Percentiles rank a stretch among this genome's conserved stretches.
phyloP scores from a whole-genome alignment of 2,888 invertebrate genomes.

The Agapetus fuscipes region DNA sequence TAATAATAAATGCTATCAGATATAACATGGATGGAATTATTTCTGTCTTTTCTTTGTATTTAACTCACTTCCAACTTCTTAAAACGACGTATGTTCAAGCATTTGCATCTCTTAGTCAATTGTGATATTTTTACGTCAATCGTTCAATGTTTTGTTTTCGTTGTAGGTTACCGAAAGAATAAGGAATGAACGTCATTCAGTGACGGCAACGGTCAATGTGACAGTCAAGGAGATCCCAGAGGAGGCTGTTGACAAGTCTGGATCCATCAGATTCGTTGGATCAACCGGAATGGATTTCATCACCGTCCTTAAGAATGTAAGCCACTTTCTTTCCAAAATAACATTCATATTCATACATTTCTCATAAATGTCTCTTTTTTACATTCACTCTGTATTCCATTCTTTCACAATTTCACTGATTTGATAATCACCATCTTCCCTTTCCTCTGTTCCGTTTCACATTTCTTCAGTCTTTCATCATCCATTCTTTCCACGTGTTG shows the following conservation, averaged over 20 bases:
- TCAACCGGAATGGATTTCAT: conserved; percentile 83
- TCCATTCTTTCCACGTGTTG: too few relatives aligned
- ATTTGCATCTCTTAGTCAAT: neutral
- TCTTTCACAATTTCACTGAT: too few relatives aligned
- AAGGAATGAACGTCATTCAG: too few relatives aligned
- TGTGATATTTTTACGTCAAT: neutral
- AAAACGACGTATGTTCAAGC: too few relatives aligned
- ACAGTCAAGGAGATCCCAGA: conserved; percentile 81
- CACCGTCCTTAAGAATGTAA: conserved; percentile 42
- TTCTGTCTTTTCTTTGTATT: too few relatives aligned
- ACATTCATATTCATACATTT: too few relatives aligned
- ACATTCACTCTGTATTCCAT: too few relatives aligned
- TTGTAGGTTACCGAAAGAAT: conserved; percentile 55
- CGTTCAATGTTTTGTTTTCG: neutral
- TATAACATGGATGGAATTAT: neutral
- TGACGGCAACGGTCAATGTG: conserved; percentile 82
- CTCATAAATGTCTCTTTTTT: too few relatives aligned
- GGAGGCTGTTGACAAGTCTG: conserved; percentile 86
- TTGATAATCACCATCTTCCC: too few relatives aligned
- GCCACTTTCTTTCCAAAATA: conserved; percentile 22
- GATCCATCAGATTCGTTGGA: conserved; percentile 77
- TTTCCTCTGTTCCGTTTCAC: too few relatives aligned
- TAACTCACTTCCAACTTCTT: too few relatives aligned
- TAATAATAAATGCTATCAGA: neutral
- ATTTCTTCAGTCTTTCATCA: too few relatives aligned